phyloP scores from a whole-genome alignment of 2,888 invertebrate genomes.

The Agrotis puta region DNA sequence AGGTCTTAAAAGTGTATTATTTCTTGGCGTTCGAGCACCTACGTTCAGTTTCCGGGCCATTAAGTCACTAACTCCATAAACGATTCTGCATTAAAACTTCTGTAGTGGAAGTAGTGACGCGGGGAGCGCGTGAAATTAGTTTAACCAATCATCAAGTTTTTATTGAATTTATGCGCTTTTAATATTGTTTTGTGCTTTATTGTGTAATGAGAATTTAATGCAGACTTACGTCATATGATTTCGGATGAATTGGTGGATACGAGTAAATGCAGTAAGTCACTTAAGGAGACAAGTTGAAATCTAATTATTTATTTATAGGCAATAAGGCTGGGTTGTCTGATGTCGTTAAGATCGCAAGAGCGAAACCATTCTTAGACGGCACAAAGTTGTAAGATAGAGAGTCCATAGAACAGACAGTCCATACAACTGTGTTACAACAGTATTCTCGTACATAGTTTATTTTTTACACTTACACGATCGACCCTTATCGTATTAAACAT shows the following conservation, averaged over 20 bases:
- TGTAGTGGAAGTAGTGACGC: constrained; percentile 42
- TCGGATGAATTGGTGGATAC: constrained; percentile 10
- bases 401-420: too few relatives aligned
- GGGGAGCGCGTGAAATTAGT: constrained; percentile 13
- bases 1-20: constrained; percentile 66
- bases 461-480: too few relatives aligned
- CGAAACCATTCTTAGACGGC: not conserved
- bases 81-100: constrained; percentile 61
- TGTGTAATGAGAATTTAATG: constrained; percentile 19
- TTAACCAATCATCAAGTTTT: constrained; percentile 25
- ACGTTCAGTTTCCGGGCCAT: constrained; percentile 69
- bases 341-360: constrained; percentile 11
- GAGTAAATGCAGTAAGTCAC: not conserved
- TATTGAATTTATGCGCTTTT: constrained; percentile 3
- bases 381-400: constrained; percentile 12
- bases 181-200: constrained; percentile 1
- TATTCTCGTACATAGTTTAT: too few relatives aligned
- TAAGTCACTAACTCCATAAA: constrained; percentile 59
- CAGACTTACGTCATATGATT: not conserved
- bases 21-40: constrained; percentile 63
- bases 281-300: not conserved
- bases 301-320: constrained; percentile 6
- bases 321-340: constrained; percentile 7
- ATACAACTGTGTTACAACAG: too few relatives aligned
- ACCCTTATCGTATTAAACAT: not conserved